Conservation (phyloP, 2,113 vertebrate species). For the Nycticebus coucang region DNA sequence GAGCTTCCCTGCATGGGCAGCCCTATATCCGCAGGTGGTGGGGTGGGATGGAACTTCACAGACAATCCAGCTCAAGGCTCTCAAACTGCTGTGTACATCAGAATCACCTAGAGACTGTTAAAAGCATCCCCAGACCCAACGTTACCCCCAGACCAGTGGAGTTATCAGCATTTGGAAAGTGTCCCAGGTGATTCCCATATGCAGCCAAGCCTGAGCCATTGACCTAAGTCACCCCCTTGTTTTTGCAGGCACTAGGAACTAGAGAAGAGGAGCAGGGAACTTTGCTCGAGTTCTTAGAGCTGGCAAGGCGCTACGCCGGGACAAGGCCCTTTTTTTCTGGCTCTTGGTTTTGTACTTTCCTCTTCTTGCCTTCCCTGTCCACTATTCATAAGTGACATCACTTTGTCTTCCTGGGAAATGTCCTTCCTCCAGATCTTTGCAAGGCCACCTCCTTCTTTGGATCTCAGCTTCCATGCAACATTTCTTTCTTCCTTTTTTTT, state of each 20-base stretch:
- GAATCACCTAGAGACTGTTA: neutral
- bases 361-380: neutral
- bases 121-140: neutral
- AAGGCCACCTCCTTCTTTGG: neutral
- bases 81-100: neutral
- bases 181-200: neutral
- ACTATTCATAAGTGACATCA: neutral
- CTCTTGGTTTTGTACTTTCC: neutral
- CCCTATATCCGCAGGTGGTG: neutral
- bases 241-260: neutral
- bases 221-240: neutral
- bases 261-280: neutral
- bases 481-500: neutral
- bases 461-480: rapidly evolving
- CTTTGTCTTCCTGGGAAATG: neutral
- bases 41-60: neutral
- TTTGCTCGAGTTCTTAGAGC: neutral
- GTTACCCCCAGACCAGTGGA: neutral
- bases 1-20: rapidly evolving
- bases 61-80: neutral
- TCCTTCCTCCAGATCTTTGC: neutral
- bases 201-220: neutral
- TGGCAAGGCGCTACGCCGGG: neutral
- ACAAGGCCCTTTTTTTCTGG: neutral
- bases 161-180: neutral